Base-by-base conservation (phyloP, 2,797 vertebrate species). In the Leptodactylus fallax region DNA sequence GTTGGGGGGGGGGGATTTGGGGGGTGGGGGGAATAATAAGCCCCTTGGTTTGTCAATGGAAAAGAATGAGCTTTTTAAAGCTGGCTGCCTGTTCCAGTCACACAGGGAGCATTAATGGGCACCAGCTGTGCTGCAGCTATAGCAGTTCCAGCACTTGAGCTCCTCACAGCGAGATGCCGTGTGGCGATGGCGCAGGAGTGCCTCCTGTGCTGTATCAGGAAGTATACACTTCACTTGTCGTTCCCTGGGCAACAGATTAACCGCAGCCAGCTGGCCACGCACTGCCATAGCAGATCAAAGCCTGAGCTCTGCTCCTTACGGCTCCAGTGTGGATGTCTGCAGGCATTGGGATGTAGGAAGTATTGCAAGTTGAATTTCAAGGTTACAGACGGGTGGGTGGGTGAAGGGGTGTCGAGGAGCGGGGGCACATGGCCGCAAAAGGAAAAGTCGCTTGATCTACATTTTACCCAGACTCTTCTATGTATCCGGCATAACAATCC, bases 181-280 rank as follows among this genome's bases (percentile, higher is more conserved):
- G 92, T 91, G 93, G 92, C 90, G 90, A 16, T 90, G 92, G 92
- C 90, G 93, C 91, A 88, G 87, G 92, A 93, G 90, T 90, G 90
- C 93, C 93, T 93, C 93, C 93, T 90, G 92, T 89, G 91, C 90
- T 83, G 93, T 91, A 92, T 91, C 91, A 77, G 92, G 90, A 92
- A 93, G 91, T 89, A 85, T 89, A 91, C 91, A 92, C 94, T 94
- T 93, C 92, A 93, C 89, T 92, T 92, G 91, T 92, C 91, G 91
- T 94, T 94, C 92, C 93, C 93, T 82, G 91, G 93, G 93, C 93
- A 95, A 94, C 92, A 90, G 91, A 84, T 79, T 92, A 89, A 84
- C 88, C 87, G 85, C 92, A 91, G 93, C 92, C 93, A 93, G 92
- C 94, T 94, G 94, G 93, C 93, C 93, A 90, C 90, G 90, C 90